A percentile compares a stretch with the other conserved stretches of the same genome.
Evolutionary conservation across 2,888 invertebrate genomes (phyloP).

Genomic region (Eupithecia pulchellata): DNA sequence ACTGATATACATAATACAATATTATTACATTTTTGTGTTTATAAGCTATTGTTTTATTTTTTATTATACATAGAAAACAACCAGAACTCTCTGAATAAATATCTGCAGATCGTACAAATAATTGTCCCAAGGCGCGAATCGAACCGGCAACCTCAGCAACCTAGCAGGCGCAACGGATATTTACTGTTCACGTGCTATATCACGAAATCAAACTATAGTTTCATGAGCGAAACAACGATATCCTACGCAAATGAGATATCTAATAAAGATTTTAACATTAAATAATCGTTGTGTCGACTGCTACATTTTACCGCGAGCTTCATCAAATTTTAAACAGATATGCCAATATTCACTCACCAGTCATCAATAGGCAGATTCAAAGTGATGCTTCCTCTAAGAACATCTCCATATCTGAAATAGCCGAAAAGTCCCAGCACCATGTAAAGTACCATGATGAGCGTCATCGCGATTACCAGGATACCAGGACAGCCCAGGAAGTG

Average conservation of each 20-base stretch:
- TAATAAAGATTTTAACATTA: neutral
- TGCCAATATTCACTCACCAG: conserved; percentile 78
- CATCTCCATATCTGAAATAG: conserved; percentile 92
- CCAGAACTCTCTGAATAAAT: no score
- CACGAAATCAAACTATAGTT: no score
- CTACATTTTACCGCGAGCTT: neutral
- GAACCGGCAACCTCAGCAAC: no score
- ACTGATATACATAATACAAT: no score
- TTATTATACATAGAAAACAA: no score
- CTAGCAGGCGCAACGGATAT: no score
- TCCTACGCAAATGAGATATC: neutral
- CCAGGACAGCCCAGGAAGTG: conserved; percentile 93
- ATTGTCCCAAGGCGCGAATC: no score
- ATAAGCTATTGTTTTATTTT: no score
- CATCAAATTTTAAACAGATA: neutral
- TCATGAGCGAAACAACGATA: neutral
- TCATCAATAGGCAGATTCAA: conserved; percentile 90
- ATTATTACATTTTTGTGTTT: no score
- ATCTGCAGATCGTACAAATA: no score
- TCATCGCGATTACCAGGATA: conserved; percentile 94
- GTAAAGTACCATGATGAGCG: conserved; percentile 91
- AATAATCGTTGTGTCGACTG: neutral
- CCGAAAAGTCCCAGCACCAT: conserved; percentile 94
- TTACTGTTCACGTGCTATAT: neutral
- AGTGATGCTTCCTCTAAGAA: conserved; percentile 90